Evolutionary conservation across 1,140 invertebrate genomes (phyloP).

Genomic region (Tetraneura akinire): DNA sequence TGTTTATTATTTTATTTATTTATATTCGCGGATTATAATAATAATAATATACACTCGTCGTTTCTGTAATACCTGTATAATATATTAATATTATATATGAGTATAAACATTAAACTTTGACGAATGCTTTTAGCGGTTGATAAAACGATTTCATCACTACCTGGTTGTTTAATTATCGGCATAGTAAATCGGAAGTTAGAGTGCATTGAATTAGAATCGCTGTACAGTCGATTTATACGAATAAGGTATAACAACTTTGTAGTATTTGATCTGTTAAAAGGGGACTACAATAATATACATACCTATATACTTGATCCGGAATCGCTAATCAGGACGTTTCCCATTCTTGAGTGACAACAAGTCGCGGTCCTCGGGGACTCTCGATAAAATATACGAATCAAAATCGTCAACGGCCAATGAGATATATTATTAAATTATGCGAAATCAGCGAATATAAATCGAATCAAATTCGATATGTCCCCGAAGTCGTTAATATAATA

Average conservation of each 20-base stretch:
- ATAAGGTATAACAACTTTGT: background rate
- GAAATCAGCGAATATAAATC: slow-evolving; percentile 11
- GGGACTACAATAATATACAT: background rate
- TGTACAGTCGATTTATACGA: background rate
- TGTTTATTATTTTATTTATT: background rate
- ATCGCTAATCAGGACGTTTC: slow-evolving; percentile 26
- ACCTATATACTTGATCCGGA: background rate
- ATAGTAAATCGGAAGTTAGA: background rate
- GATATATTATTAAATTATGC: background rate
- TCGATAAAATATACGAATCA: background rate
- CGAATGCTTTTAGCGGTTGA: background rate
- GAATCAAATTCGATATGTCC: slow-evolving; percentile 5
- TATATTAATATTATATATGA: background rate
- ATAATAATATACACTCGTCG: background rate
- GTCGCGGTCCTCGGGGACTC: background rate
- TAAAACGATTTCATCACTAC: background rate
- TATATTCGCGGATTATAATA: background rate
- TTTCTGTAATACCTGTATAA: no score
- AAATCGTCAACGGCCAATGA: slow-evolving; percentile 1
- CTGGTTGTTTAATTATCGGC: slow-evolving; percentile 2
- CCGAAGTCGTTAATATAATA: background rate
- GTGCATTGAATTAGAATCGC: background rate
- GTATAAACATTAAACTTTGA: background rate
- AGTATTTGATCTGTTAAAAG: slow-evolving; percentile 42
- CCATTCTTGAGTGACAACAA: slow-evolving; percentile 10